Percentiles rank a stretch among this genome's conserved stretches.
Evolutionary conservation across 2,888 invertebrate species (phyloP).

Genomic region (Carabus problematicus): DNA sequence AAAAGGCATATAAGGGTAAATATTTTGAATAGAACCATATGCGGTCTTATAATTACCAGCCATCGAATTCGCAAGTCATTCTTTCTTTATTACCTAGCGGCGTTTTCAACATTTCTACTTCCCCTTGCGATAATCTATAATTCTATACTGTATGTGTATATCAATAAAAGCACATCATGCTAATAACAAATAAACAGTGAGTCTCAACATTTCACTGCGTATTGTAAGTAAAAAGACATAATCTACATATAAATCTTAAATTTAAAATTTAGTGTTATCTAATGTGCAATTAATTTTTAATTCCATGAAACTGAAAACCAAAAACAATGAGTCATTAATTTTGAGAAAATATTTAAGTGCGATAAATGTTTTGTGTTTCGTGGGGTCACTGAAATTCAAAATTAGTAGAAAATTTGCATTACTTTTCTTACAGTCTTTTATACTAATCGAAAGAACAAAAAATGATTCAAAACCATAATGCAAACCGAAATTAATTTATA

Average conservation of each 20-base stretch:
- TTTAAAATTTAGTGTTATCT: not conserved
- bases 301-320: no score
- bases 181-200: constrained; percentile 12
- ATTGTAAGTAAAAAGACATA: not conserved
- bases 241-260: not conserved
- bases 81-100: constrained; percentile 21
- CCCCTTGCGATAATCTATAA: constrained; percentile 11
- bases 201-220: not conserved
- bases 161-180: constrained; percentile 9
- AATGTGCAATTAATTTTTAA: not conserved
- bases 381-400: not conserved
- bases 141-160: not conserved
- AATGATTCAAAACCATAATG: no score
- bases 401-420: not conserved
- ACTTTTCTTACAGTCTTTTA: not conserved
- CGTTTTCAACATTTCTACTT: constrained; percentile 19
- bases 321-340: no score
- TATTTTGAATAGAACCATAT: constrained; percentile 41
- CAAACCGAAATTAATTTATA: constrained; percentile 6
- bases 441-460: not conserved
- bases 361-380: no score
- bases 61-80: constrained; percentile 32
- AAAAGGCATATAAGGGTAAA: constrained; percentile 30
- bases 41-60: constrained; percentile 32
- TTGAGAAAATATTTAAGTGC: no score